Evolutionary conservation across 23 tunicate species (phyloP).

Genomic region (Aplidium turbinatum): DNA sequence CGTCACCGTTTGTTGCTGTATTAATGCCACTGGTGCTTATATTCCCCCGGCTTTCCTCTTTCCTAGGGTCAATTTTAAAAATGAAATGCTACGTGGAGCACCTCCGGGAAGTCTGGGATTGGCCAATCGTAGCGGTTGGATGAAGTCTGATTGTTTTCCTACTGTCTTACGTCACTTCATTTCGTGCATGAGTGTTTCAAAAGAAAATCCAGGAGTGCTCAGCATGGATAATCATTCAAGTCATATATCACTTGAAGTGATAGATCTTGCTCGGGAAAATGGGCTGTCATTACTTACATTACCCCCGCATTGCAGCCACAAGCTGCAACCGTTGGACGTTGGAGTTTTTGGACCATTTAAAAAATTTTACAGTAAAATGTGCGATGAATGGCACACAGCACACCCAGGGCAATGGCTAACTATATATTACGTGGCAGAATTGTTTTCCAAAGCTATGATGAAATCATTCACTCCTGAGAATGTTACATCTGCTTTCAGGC

Average conservation of each 20-base stretch:
- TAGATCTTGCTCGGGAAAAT: slow-evolving; percentile 19
- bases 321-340: slow-evolving; percentile 51
- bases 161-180: slow-evolving; percentile 37
- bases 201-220: slow-evolving; percentile 30
- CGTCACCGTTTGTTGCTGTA: slow-evolving; percentile 40
- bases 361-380: slow-evolving; percentile 2
- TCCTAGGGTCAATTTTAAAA: too few species aligned
- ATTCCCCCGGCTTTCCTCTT: slow-evolving; percentile 34
- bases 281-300: slow-evolving; percentile 45
- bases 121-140: slow-evolving; percentile 4
- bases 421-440: slow-evolving; percentile 39
- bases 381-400: slow-evolving; percentile 23
- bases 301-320: slow-evolving; percentile 58
- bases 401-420: slow-evolving; percentile 25
- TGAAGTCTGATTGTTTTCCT: slow-evolving; percentile 2
- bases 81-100: not conserved
- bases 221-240: slow-evolving; percentile 29
- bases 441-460: slow-evolving; percentile 20
- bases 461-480: slow-evolving; percentile 33
- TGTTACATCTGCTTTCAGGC: slow-evolving; percentile 25
- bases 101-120: slow-evolving; percentile 13
- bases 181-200: slow-evolving; percentile 25
- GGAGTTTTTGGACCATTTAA: slow-evolving; percentile 57
- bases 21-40: slow-evolving; percentile 27
- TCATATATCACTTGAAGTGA: slow-evolving; percentile 28